Base-by-base conservation (phyloP, 1,140 invertebrate species). In the Steinernema feltiae region DNA sequence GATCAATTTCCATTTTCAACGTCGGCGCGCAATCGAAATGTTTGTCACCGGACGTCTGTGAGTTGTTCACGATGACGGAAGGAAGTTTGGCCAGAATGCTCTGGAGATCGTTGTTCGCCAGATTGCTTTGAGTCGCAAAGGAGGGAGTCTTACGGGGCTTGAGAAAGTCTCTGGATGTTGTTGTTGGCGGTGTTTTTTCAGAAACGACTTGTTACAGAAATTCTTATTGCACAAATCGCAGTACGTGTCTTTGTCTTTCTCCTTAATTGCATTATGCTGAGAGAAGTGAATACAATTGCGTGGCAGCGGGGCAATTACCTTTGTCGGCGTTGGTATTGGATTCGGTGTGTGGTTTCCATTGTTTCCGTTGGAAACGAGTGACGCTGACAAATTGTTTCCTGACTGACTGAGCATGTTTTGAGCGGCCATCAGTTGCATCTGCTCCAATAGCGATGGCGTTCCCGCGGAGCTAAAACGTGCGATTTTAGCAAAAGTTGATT, bases 181-280 rank as follows among this genome's bases (percentile, higher is more conserved):
- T 21, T 32, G 29, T 63, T 63, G 53, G 3, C 71, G 30, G 41
- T 75, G 74, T 78, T 95, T 94, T 74, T 94, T 91, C 18, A 98
- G 88, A 85, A 98, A 98, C 87, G 98, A 98, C 87, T 98, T 98
- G 87, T 94, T 96, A 88, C 94, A 95, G 0, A 98, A 88, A 88
- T 97, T 94, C 87, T 98, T 98, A 87, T 96, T 93, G 86, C 95
- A 98, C 75, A 97, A 93, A 86, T 97, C 94, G 88, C 95, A 97
- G 30, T 75, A 75, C 3, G 74, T n/a, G 12, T 75, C 74, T 63
- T 63, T 63, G 53, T 63, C 53, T 63, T 63, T 63, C 53, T 63
- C 53, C 53, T 63, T 63, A 63, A 63, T 63, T 63, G 24, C 53
- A 63, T 63, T 63, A 15, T 63, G 2, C 53, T 27, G 35, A 27